Evolutionary conservation across 1,140 invertebrate genomes (phyloP).

Genomic region (Drosophila littoralis): DNA sequence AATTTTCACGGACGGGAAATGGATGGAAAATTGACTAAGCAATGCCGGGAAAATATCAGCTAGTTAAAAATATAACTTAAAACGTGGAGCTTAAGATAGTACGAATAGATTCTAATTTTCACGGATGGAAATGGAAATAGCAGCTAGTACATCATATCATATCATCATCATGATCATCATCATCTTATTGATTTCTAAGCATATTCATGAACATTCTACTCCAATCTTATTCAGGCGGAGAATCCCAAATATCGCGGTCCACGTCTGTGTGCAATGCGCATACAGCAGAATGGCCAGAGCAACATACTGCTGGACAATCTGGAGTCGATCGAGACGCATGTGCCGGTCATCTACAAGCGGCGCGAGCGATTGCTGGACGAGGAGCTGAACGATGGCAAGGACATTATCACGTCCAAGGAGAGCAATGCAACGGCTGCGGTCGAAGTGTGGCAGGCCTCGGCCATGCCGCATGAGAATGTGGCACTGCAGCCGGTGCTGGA

Average conservation of each 20-base stretch:
- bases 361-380: constrained; percentile 80
- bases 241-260: constrained; percentile 86
- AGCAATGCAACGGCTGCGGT: constrained; percentile 69
- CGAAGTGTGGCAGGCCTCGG: constrained; percentile 65
- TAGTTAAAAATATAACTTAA: too few species aligned
- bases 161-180: too few species aligned
- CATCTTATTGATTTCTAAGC: too few species aligned
- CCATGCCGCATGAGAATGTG: constrained; percentile 57
- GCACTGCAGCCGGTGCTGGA: constrained; percentile 69
- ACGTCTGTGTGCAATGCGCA: constrained; percentile 89
- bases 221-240: constrained; percentile 56
- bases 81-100: too few species aligned
- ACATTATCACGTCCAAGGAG: constrained; percentile 82
- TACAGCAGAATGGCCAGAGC: constrained; percentile 90
- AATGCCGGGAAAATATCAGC: too few species aligned
- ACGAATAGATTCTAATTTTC: too few species aligned
- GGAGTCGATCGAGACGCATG: constrained; percentile 87
- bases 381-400: constrained; percentile 82
- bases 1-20: too few species aligned
- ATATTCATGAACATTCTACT: too few species aligned
- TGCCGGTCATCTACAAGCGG: constrained; percentile 89
- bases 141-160: too few species aligned
- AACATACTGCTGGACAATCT: constrained; percentile 92
- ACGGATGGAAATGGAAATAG: too few species aligned
- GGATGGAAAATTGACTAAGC: too few species aligned